Conservation (phyloP, 23 tunicate species). For the Ascidia mentula region DNA sequence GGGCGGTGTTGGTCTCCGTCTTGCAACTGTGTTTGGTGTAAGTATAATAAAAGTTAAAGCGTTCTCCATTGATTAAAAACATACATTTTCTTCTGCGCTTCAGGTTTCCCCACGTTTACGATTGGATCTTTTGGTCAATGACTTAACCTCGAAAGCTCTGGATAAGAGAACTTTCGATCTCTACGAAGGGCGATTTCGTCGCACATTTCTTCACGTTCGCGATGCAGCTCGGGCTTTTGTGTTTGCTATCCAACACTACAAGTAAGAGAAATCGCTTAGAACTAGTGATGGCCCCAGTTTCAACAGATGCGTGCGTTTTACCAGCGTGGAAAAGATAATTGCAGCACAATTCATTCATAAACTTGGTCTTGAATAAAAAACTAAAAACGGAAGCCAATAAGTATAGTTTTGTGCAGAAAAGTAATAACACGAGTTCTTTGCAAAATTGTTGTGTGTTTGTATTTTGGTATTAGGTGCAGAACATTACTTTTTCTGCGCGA, state of each 20-base stretch:
- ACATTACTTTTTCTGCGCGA: no score
- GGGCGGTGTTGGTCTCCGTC: constrained; percentile 94
- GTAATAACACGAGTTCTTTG: no score
- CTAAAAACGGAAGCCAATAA: background rate
- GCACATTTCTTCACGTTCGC: constrained; percentile 97
- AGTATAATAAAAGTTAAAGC: constrained; percentile 5
- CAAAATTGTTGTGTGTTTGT: no score
- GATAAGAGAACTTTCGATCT: constrained; percentile 77
- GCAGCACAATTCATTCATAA: background rate
- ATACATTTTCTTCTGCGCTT: no score
- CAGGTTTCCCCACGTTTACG: constrained; percentile 96
- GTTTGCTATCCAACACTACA: constrained; percentile 90
- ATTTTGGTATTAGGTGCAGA: no score
- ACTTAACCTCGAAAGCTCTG: constrained; percentile 81
- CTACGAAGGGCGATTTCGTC: constrained; percentile 89
- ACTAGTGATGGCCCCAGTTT: no score
- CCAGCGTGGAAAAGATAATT: background rate
- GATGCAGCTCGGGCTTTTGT: constrained; percentile 91
- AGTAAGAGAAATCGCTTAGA: constrained; percentile 20
- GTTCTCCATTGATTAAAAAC: no score
- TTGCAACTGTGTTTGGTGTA: constrained; percentile 99
- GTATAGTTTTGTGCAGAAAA: background rate
- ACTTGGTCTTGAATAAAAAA: background rate
- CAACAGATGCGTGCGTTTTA: background rate
- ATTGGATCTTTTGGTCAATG: constrained; percentile 91